Evolutionary conservation across 2,113 vertebrate species (phyloP).

Genomic region (Psammodynastes pulverulentus): DNA sequence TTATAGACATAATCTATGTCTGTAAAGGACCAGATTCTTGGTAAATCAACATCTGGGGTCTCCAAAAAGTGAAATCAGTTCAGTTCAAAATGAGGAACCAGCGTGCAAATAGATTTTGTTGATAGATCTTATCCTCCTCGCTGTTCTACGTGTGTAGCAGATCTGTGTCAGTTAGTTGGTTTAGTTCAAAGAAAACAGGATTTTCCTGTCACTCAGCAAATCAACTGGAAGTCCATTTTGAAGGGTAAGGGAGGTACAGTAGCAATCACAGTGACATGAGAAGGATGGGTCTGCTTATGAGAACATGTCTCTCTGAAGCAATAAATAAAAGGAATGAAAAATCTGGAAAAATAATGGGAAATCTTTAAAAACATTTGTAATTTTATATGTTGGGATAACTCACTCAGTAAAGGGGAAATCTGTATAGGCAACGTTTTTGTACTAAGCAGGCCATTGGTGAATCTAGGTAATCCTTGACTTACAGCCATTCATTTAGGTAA

Average conservation of each 20-base stretch:
- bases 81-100: background rate
- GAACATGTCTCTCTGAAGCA: background rate
- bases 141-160: background rate
- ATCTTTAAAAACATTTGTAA: background rate
- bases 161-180: background rate
- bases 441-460: background rate
- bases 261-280: background rate
- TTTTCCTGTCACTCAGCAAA: background rate
- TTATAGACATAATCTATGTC: background rate
- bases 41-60: background rate
- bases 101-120: background rate
- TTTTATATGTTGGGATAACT: background rate
- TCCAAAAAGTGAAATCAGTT: background rate
- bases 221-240: background rate
- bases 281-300: background rate
- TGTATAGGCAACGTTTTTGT: background rate
- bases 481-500: background rate
- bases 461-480: background rate
- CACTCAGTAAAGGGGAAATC: background rate
- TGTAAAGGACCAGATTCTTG: background rate
- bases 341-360: background rate
- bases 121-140: background rate
- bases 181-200: background rate
- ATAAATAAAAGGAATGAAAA: background rate
- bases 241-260: background rate